phyloP scores from a whole-genome alignment of 2,888 invertebrate species.

The Sthenelais limicola region DNA sequence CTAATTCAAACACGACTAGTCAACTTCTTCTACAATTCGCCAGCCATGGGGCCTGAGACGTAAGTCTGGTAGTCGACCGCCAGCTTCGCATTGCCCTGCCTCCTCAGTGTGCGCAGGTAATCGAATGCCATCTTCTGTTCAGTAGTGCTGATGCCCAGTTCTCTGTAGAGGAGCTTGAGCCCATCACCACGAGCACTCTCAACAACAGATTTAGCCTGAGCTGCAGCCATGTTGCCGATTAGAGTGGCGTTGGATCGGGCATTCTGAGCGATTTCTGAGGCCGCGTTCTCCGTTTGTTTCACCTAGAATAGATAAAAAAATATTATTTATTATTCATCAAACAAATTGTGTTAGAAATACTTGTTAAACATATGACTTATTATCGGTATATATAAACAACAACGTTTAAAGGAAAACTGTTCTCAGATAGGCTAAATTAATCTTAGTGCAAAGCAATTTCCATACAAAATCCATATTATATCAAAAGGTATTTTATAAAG shows the following conservation, averaged over 20 bases:
- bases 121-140: constrained; percentile 62
- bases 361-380: no score
- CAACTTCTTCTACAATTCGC: constrained; percentile 10
- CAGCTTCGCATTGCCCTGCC: constrained; percentile 58
- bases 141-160: constrained; percentile 55
- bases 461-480: no score
- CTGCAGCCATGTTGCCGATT: constrained; percentile 52
- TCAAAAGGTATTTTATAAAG: no score
- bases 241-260: constrained; percentile 55
- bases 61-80: constrained; percentile 63
- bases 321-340: no score
- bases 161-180: constrained; percentile 57
- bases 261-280: constrained; percentile 56
- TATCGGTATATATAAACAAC: no score
- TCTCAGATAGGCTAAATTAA: no score
- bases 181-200: constrained; percentile 60
- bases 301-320: constrained; percentile 55
- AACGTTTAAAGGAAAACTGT: no score
- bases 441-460: no score
- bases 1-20: no score
- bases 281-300: constrained; percentile 56
- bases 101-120: constrained; percentile 61
- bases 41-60: constrained; percentile 41
- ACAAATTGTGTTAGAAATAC: no score
- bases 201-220: constrained; percentile 59